Percentiles rank a stretch among this genome's conserved stretches.
Evolutionary conservation across 2,113 vertebrate species (phyloP).

Genomic region (Circaetus gallicus): DNA sequence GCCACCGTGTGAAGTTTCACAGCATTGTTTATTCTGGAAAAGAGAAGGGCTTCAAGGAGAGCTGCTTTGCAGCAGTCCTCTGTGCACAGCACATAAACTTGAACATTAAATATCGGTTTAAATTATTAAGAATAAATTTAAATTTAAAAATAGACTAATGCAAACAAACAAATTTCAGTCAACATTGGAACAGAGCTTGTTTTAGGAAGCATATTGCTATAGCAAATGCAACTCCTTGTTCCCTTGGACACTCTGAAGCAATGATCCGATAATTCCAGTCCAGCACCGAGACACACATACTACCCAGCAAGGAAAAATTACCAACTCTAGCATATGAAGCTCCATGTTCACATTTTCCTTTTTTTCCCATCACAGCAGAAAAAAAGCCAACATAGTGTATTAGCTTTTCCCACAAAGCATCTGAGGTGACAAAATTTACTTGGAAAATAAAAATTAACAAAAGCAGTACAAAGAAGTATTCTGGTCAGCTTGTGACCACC

Average conservation of each 20-base stretch:
- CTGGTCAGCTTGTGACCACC: not conserved
- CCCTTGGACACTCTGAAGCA: not conserved
- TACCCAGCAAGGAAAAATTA: not conserved
- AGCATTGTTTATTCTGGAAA: constrained; percentile 1
- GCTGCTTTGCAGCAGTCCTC: not conserved
- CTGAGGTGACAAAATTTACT: not conserved
- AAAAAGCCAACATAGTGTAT: not conserved
- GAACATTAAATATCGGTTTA: constrained; percentile 2
- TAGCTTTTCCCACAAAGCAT: not conserved
- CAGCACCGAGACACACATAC: not conserved
- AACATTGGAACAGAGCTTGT: not conserved
- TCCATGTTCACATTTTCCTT: not conserved
- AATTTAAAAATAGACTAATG: constrained; percentile 6
- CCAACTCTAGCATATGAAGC: not conserved
- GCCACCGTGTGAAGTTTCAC: constrained; percentile 24
- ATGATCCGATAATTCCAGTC: not conserved
- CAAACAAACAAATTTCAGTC: not conserved
- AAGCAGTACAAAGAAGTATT: constrained; percentile 21
- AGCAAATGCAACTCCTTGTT: not conserved
- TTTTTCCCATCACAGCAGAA: not conserved
- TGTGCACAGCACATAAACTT: constrained; percentile 43
- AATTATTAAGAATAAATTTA: constrained; percentile 46
- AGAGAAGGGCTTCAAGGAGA: not conserved
- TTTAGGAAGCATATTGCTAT: not conserved
- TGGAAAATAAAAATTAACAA: constrained; percentile 13